Conservation (phyloP, 2,888 invertebrate species). For the Rotaria socialis region DNA sequence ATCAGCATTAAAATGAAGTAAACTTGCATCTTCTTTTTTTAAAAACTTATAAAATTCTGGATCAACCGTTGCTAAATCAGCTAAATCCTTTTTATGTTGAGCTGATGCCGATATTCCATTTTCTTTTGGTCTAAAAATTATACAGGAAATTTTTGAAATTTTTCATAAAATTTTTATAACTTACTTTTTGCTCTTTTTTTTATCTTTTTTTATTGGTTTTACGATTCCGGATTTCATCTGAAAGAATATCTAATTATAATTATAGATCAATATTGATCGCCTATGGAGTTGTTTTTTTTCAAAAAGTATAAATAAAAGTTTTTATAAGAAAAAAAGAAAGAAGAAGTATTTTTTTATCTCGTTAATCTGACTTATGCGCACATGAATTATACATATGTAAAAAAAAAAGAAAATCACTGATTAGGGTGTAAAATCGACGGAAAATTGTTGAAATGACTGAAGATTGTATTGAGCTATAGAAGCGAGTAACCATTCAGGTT, state of each 20-base stretch:
- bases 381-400: not conserved
- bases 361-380: not conserved
- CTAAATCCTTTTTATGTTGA: slow-evolving; percentile 20
- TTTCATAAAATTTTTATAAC: not conserved
- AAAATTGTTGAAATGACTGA: not conserved
- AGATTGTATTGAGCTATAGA: not conserved
- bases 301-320: not conserved
- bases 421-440: not conserved
- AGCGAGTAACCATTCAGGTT: slow-evolving; percentile 35
- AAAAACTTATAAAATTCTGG: slow-evolving; percentile 33
- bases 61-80: not conserved
- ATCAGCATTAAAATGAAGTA: slow-evolving; percentile 5
- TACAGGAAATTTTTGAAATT: not conserved
- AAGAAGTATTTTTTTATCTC: not conserved
- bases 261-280: not conserved
- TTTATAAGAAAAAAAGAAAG: not conserved
- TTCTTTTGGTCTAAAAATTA: not conserved
- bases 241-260: not conserved
- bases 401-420: not conserved
- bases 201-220: not conserved
- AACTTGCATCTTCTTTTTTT: slow-evolving; percentile 1
- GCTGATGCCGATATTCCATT: not conserved
- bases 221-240: not conserved
- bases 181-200: not conserved
- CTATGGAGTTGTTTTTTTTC: not conserved